A percentile compares a stretch with the other conserved stretches of the same genome.
phyloP scores from a whole-genome alignment of 2,888 invertebrate species.

The Diloba caeruleocephala region DNA sequence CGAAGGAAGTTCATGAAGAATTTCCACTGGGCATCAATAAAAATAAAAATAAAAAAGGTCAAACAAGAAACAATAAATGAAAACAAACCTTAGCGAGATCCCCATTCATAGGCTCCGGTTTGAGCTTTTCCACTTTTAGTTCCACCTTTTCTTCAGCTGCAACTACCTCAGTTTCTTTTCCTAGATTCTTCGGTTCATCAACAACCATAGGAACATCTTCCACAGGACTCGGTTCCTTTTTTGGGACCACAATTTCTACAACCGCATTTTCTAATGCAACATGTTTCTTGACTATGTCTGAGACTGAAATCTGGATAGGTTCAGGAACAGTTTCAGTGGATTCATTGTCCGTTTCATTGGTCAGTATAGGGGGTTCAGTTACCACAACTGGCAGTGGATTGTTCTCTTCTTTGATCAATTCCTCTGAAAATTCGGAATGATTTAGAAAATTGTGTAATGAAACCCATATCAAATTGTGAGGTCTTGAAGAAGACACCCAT shows the following conservation, averaged over 20 bases:
- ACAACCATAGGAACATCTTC: slow-evolving; percentile 58
- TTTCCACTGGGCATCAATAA: too few species aligned
- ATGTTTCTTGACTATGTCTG: slow-evolving; percentile 51
- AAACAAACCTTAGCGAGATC: slow-evolving; percentile 75
- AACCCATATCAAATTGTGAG: too few species aligned
- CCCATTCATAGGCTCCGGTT: slow-evolving; percentile 76
- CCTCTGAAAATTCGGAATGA: slow-evolving; percentile 60
- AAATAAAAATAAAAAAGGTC: too few species aligned
- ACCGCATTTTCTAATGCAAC: slow-evolving; percentile 41
- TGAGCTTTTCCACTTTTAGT: slow-evolving; percentile 65
- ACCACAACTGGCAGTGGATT: slow-evolving; percentile 40
- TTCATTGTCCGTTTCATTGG: slow-evolving; percentile 40
- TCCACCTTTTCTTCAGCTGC: slow-evolving; percentile 66
- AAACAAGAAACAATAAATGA: too few species aligned
- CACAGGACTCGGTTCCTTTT: slow-evolving; percentile 57
- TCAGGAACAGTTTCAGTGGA: slow-evolving; percentile 33
- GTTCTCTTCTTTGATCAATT: slow-evolving; percentile 49
- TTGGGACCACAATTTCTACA: slow-evolving; percentile 39
- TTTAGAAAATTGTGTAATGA: slow-evolving; percentile 7
- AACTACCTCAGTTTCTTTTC: slow-evolving; percentile 63
- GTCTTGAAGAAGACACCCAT: too few species aligned
- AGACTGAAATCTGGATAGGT: slow-evolving; percentile 35
- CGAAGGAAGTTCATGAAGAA: too few species aligned
- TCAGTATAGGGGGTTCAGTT: slow-evolving; percentile 36
- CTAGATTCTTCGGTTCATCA: slow-evolving; percentile 54